Evolutionary conservation across 1,140 invertebrate genomes (phyloP), one percentile per base, ranked within the genome.

Genomic region (Lordiphosa mommai): DNA sequence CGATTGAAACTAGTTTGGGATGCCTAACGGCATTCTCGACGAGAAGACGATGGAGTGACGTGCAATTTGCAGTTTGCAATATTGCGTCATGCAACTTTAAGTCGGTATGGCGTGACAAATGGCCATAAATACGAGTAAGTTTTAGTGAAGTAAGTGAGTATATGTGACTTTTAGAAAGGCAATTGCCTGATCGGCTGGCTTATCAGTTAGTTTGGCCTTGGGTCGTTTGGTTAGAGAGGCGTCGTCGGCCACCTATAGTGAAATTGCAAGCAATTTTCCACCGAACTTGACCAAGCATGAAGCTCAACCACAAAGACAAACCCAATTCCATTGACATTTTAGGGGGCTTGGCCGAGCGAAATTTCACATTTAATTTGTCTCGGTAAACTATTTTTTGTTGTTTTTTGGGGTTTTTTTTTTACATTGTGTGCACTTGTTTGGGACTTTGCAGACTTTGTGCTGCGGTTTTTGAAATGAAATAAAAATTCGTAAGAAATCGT

Each of bases 81-180:
- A 71, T 82, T 74, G 76, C 74, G 74, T 30, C 30, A 33, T 49
- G 14, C 29, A 48, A 30, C 44, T 47, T 47, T 2, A 17, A 47
- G 20, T 5, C 20, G 5, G 20, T 32, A 23, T 36, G 30, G 38
- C 76, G 77, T 82, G 77, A 80, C 76, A 80, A 82, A 76, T 80
- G 71, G 71, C 37, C 71, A 38, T 80, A 60, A 67, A 61, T 73
- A 61, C 20, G 20, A 5, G 20, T 6, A 6, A 23, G 20, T 23
- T n/a, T n/a, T 23, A 56, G 13, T 17, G 13, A 36, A 34, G 41
- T 43, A 41, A 38, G 55, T 23, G 50, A 55, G 49, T 33, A 32
- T 37, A 56, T 44, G 30, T 40, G 23, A 56, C 51, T 74, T 73
- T 82, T 82, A 82, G 76, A 82, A 82, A 82, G 76, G 76, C 46